phyloP scores from a whole-genome alignment of 2,888 invertebrate genomes.

The Corbicula japonica region DNA sequence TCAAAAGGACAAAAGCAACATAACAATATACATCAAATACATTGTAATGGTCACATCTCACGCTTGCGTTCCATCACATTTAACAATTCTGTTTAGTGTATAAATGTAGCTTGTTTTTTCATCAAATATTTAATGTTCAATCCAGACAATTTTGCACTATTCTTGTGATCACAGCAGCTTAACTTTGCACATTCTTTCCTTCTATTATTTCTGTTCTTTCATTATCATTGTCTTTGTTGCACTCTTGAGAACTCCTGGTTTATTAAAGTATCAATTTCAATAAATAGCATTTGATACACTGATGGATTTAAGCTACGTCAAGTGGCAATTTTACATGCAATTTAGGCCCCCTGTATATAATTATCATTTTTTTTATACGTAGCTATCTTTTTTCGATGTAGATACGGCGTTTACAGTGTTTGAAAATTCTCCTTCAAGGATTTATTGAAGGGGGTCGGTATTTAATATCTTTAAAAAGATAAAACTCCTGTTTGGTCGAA shows the following conservation, averaged over 20 bases:
- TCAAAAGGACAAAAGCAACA: too few relatives aligned
- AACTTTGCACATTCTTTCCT: background rate
- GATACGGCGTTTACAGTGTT: background rate
- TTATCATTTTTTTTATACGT: constrained; percentile 25
- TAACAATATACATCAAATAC: too few relatives aligned
- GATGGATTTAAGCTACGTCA: constrained; percentile 47
- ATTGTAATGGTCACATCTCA: too few relatives aligned
- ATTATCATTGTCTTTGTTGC: background rate
- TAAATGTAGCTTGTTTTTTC: too few relatives aligned
- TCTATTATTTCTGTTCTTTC: background rate
- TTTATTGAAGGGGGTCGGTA: constrained; percentile 51
- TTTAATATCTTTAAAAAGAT: constrained; percentile 41
- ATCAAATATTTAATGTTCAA: too few relatives aligned
- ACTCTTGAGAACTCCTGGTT: background rate
- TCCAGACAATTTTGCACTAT: constrained; percentile 3
- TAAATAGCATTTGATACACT: constrained; percentile 40
- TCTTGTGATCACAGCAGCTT: constrained; percentile 1
- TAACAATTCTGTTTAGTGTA: too few relatives aligned
- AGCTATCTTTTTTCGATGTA: background rate
- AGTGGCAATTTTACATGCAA: constrained; percentile 48
- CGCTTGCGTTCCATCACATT: too few relatives aligned
- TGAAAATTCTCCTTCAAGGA: constrained; percentile 16
- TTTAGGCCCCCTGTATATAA: constrained; percentile 44
- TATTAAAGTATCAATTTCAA: constrained; percentile 52
- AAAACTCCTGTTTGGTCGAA: constrained; percentile 31